Conservation (phyloP, 2,113 vertebrate species). For the Nothobranchius kuhntae region DNA sequence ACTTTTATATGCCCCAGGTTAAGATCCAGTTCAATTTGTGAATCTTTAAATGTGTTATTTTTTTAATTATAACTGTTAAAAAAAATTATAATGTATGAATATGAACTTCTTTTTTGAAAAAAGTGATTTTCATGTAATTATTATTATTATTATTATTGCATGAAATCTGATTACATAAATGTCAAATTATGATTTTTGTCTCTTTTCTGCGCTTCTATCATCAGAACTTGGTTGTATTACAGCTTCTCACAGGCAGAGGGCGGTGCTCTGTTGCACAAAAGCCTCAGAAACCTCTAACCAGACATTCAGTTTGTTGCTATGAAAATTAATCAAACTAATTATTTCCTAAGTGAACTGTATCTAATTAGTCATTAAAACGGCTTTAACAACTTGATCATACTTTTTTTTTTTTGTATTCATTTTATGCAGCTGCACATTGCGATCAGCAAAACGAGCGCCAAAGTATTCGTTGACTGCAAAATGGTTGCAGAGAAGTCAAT, state of each 20-base stretch:
- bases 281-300: not conserved
- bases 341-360: not conserved
- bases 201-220: too few species aligned
- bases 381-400: not conserved
- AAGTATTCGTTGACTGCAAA: conserved; percentile 91
- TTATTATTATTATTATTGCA: too few species aligned
- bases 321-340: not conserved
- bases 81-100: not conserved
- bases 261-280: not conserved
- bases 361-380: not conserved
- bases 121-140: too few species aligned
- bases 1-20: conserved; percentile 2
- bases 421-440: conserved; percentile 86
- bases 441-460: conserved; percentile 88
- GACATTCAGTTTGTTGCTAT: too few species aligned
- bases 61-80: not conserved
- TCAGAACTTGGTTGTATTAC: not conserved
- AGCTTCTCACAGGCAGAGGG: conserved; percentile 23
- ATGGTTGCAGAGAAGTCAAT: conserved; percentile 85
- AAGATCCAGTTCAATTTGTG: not conserved
- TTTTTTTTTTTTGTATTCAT: conserved; percentile 16
- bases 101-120: not conserved
- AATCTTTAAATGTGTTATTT: not conserved
- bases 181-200: too few species aligned
- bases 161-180: too few species aligned